Evolutionary conservation across 2,888 invertebrate genomes (phyloP).

Genomic region (Drosophila kanekoi): DNA sequence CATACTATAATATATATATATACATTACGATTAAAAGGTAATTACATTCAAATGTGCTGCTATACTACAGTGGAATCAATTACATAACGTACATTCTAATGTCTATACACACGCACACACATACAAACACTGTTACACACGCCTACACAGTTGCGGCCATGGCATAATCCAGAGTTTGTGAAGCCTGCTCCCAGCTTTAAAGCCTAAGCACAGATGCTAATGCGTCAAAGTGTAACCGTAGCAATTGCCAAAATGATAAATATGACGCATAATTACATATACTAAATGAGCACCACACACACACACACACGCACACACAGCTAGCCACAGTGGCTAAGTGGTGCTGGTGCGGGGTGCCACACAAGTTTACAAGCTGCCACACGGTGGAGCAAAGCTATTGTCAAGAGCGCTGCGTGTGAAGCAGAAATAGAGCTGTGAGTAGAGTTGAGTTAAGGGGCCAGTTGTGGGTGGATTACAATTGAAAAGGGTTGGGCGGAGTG

Average conservation of each 20-base stretch:
- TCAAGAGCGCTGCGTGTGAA: slow-evolving; percentile 30
- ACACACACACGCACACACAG: slow-evolving; percentile 13
- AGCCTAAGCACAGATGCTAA: slow-evolving; percentile 35
- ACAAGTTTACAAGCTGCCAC: slow-evolving; percentile 5
- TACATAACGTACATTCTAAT: slow-evolving; percentile 17
- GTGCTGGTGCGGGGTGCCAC: slow-evolving; percentile 1
- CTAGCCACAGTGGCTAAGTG: slow-evolving; percentile 7
- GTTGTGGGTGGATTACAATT: slow-evolving; percentile 10
- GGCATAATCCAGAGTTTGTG: slow-evolving; percentile 32
- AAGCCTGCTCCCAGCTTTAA: slow-evolving; percentile 14
- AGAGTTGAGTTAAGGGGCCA: neutral
- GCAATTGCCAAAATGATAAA: slow-evolving; percentile 61
- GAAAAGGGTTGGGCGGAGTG: neutral
- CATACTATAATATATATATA: neutral
- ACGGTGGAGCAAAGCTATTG: slow-evolving; percentile 10
- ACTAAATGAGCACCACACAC: slow-evolving; percentile 46
- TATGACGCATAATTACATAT: slow-evolving; percentile 64
- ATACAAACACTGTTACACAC: slow-evolving; percentile 9
- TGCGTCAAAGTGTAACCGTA: slow-evolving; percentile 45
- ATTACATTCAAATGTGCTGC: slow-evolving; percentile 26
- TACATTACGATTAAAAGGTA: slow-evolving; percentile 28
- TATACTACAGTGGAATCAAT: slow-evolving; percentile 24
- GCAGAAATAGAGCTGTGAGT: slow-evolving; percentile 6
- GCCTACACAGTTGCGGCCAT: slow-evolving; percentile 40
- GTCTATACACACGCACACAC: slow-evolving; percentile 7